Evolutionary conservation across 2,797 vertebrate genomes (phyloP), one percentile per base, ranked within the genome.

Genomic region (Darevskia nairensis): DNA sequence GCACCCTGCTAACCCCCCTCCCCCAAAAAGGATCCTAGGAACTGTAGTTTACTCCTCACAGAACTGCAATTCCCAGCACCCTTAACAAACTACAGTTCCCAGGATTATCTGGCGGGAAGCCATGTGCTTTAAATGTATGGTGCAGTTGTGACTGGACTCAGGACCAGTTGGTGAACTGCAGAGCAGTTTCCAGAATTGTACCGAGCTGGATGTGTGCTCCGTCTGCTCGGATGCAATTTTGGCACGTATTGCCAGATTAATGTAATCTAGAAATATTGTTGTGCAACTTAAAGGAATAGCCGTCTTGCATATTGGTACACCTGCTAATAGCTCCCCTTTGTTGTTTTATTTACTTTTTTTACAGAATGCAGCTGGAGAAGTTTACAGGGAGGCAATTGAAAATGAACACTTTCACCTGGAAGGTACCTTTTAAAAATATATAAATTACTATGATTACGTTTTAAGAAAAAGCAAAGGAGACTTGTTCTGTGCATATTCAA

Each of bases 321-420:
- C 85, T 90, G 8, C 80, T 13, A 91, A 89, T 93, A 87, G 79
- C 19, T 1, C 72, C 3, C 41, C 64, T 13, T 72, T 89, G 66
- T 77, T 55, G 78, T 85, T 75, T 83, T 29, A 15, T 93, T 90
- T 91, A 82, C 90, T 71, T 94, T 93, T 50, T 88, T 78, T 96
- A 61, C 93, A 99, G 99, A 98, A 98, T 90, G 97, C 98, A 17
- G 94, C 98, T 95, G 97, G 97, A 10, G 98, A 98, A 92, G 96
- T 97, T 44, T 98, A 98, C 95, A 97, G 98, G 89, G 98, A 98
- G 72, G 93, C 96, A 19, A 96, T 98, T 89, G 96, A 97, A 64
- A 98, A 98, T 91, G 98, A 98, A 93, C 98, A 98, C 94, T 99
- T 98, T 94, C 98, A 98, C 85, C 97, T 99, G 91, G 98, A 99